Evolutionary conservation across 35 echinoderm and acorn worm species (phyloP), one percentile per base, ranked within the genome.

Genomic region (Stichopus chloronotus): DNA sequence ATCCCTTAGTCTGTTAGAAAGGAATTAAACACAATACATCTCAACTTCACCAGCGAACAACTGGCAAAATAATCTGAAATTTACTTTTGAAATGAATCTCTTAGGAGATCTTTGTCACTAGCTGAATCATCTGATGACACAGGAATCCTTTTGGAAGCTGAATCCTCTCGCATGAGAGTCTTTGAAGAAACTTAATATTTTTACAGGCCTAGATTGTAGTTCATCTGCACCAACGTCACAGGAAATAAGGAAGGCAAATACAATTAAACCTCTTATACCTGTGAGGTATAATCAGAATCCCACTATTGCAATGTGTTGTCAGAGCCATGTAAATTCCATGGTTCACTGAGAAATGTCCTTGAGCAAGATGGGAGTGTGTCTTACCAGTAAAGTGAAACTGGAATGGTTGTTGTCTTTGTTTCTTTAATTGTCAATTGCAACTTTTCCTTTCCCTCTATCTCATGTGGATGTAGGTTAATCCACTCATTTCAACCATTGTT

Each of bases 61-160:
- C 72, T 76, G 72, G 4, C 72, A 76, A 76, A 20, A 76, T 76
- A 71, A 76, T 13, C 17, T 24, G 17, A 17, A 76, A 17, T 76
- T 17, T 76, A 76, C 72, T 9, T 76, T 76, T 24, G 17, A 20
- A 24, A 24, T 11, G 72, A 20, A 76, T 13, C 72, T 76, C 24
- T 76, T 76, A 9, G 4, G 72, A 9, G 24, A 24, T 17, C 72
- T 76, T 76, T 76, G 72, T 12, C 72, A 76, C 72, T 76, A 16
- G 72, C 72, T 76, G 72, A 76, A 76, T 76, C 72, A 5, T 76
- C 9, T 76, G 72, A 76, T 76, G 72, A 76, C 24, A 76, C 72
- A 76, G 17, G 24, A 17, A 76, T 76, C 72, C 72, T 13, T 76
- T 4, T 17, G 24, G 72, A 24, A 76, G 24, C 72, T 6, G 72